Evolutionary conservation across 2,888 invertebrate species (phyloP).

Genomic region (Zygothrica quintamaculata): DNA sequence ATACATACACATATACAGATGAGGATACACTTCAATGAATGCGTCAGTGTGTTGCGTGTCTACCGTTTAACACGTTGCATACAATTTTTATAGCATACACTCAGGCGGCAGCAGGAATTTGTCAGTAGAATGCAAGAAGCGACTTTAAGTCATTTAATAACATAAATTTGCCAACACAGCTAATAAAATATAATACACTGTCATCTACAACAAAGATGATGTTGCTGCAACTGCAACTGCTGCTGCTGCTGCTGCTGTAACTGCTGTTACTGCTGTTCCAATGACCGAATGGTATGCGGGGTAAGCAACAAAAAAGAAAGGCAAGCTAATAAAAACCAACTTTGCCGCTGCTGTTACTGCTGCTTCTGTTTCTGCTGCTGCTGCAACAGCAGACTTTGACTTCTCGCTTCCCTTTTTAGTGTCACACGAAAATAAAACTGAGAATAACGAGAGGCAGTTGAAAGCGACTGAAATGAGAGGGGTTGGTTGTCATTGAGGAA

Average conservation of each 20-base stretch:
- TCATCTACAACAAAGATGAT: conserved; percentile 40
- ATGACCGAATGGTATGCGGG: conserved; percentile 13
- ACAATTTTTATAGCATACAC: conserved; percentile 49
- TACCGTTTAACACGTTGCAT: conserved; percentile 48
- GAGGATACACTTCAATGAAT: conserved; percentile 3
- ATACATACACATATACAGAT: conserved; percentile 8
- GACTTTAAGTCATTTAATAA: conserved; percentile 54
- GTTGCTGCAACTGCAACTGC: background rate
- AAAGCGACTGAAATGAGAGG: conserved; percentile 40
- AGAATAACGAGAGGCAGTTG: conserved; percentile 66
- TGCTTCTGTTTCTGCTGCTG: conserved; percentile 62
- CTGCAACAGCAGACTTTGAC: conserved; percentile 54
- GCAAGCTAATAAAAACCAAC: conserved; percentile 69
- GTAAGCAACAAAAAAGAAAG: conserved; percentile 57
- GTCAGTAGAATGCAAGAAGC: conserved; percentile 25
- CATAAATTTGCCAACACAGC: conserved; percentile 61
- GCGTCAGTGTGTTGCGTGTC: conserved; percentile 23
- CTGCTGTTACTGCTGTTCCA: conserved; percentile 1
- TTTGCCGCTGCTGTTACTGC: conserved; percentile 46
- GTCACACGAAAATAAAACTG: conserved; percentile 74
- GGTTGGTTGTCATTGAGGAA: background rate
- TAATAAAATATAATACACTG: conserved; percentile 76
- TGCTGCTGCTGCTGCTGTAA: conserved; percentile 2
- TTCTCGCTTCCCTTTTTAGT: conserved; percentile 69
- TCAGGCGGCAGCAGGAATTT: conserved; percentile 50